These are phyloP conservation scores for Macrosiphum euphorbiae DNA, from an alignment of 2,888 invertebrate genomes.

Conservation along the genomic window DNA sequence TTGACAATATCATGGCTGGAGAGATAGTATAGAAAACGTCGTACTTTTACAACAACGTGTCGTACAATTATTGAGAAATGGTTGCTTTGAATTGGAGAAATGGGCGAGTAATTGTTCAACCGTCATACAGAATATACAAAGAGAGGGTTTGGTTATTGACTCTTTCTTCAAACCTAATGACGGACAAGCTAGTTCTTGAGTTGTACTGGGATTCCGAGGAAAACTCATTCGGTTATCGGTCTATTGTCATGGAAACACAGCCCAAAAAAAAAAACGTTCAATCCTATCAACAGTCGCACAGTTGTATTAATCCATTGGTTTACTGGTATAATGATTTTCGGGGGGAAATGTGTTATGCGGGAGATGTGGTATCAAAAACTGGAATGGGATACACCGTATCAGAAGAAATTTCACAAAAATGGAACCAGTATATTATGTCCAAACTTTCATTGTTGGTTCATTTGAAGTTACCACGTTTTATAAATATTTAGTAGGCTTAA, in stretches of 20 bases:
- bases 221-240: slow-evolving; percentile 64
- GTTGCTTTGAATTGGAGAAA: neutral
- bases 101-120: neutral
- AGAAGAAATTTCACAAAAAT: neutral
- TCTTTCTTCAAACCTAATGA: slow-evolving; percentile 41
- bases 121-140: neutral
- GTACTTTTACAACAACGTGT: neutral
- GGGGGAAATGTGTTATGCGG: neutral
- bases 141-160: slow-evolving; percentile 44
- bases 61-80: neutral
- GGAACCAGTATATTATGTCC: neutral
- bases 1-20: slow-evolving; percentile 10
- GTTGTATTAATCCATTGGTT: neutral
- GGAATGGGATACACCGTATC: neutral
- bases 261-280: neutral
- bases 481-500: neutral
- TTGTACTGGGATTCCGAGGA: slow-evolving; percentile 64
- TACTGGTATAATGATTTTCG: neutral
- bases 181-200: slow-evolving; percentile 64
- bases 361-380: neutral
- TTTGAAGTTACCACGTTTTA: neutral
- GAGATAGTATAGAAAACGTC: neutral
- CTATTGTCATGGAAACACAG: neutral
- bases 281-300: slow-evolving; percentile 14
- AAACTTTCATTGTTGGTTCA: neutral